Conservation (phyloP, 2,113 vertebrate species). For the Grus americana region DNA sequence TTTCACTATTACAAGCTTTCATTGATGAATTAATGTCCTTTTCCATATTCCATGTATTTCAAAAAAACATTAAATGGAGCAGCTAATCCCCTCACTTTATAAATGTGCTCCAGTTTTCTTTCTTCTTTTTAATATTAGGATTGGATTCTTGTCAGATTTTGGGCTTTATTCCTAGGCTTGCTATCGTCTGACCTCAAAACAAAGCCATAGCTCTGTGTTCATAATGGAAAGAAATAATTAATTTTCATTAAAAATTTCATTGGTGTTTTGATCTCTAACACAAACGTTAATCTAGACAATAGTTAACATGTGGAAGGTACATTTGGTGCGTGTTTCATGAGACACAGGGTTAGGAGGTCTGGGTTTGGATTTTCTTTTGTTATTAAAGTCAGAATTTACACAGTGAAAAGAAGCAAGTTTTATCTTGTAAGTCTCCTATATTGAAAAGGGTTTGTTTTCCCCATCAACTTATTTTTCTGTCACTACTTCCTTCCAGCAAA, state of each 20-base stretch:
- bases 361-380: not conserved
- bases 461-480: not conserved
- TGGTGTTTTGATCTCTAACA: not conserved
- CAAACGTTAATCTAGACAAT: not conserved
- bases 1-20: not conserved
- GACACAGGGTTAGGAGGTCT: not conserved
- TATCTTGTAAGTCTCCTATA: not conserved
- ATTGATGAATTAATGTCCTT: not conserved
- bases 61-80: not conserved
- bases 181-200: not conserved
- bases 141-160: not conserved
- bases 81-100: not conserved
- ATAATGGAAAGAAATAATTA: not conserved
- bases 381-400: not conserved
- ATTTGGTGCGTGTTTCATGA: not conserved
- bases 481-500: not conserved
- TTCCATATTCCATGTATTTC: not conserved
- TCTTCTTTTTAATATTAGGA: not conserved
- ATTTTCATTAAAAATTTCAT: not conserved
- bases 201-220: not conserved
- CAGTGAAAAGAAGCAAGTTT: accelerated
- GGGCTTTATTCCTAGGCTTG: not conserved
- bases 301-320: not conserved
- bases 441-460: not conserved
- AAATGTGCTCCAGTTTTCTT: not conserved